Conservation (phyloP, 2,797 vertebrate species). For the Macrochelys suwanniensis region DNA sequence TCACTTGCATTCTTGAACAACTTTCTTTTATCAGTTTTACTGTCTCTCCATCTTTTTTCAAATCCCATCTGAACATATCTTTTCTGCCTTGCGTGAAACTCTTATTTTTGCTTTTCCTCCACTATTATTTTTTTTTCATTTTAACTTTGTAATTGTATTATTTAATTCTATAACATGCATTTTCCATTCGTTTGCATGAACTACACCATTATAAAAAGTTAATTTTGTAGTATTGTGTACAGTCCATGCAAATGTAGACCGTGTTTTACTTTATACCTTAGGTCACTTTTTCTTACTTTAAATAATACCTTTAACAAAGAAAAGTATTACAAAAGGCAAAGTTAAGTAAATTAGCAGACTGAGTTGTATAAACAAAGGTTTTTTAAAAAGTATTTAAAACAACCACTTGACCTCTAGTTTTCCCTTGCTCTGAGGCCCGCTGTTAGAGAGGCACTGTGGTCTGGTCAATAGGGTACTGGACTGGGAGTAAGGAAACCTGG, state of each 20-base stretch:
- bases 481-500: rapidly evolving
- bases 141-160: not conserved
- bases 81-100: not conserved
- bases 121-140: not conserved
- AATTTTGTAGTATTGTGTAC: not conserved
- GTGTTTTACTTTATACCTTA: not conserved
- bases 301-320: not conserved
- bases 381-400: not conserved
- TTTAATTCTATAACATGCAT: not conserved
- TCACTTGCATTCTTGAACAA: not conserved
- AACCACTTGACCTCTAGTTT: not conserved
- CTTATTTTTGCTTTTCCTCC: not conserved
- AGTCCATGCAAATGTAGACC: not conserved
- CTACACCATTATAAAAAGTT: not conserved
- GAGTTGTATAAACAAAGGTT: not conserved
- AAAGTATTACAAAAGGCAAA: not conserved
- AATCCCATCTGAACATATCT: not conserved
- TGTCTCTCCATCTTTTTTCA: not conserved
- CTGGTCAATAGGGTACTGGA: not conserved
- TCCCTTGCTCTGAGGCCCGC: not conserved
- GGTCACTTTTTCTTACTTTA: not conserved
- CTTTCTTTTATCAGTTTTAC: not conserved
- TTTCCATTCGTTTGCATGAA: not conserved
- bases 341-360: not conserved
- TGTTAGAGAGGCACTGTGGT: not conserved